Conservation (phyloP, 2,797 vertebrate species). For the Sebastes cheni region DNA sequence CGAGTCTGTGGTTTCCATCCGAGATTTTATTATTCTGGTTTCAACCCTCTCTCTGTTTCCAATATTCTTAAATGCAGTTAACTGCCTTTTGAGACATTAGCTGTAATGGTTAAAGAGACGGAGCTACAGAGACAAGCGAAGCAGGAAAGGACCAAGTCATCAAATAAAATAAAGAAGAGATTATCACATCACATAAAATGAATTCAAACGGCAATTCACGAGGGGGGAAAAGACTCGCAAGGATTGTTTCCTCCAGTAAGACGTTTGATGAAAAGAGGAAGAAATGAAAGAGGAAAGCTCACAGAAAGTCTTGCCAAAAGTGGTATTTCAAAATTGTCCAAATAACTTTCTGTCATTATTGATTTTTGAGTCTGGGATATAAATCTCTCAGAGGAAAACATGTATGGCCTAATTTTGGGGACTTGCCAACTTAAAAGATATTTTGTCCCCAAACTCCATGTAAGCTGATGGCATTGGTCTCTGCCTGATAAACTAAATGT, state of each 20-base stretch:
- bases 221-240: not conserved
- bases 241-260: slow-evolving; percentile 6
- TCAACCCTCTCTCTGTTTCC: slow-evolving; percentile 79
- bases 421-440: not conserved
- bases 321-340: not conserved
- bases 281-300: slow-evolving; percentile 6
- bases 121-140: slow-evolving; percentile 50
- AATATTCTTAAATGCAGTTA: slow-evolving; percentile 79
- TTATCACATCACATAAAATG: slow-evolving; percentile 76
- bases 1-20: slow-evolving; percentile 77
- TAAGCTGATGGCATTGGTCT: not conserved
- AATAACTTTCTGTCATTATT: not conserved
- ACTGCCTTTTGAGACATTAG: slow-evolving; percentile 75
- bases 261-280: slow-evolving; percentile 11
- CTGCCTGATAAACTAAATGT: not conserved
- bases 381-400: not conserved
- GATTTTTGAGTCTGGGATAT: not conserved
- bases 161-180: slow-evolving; percentile 78
- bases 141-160: slow-evolving; percentile 62
- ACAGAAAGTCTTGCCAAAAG: not conserved
- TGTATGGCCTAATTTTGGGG: not conserved
- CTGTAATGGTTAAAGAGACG: slow-evolving; percentile 67
- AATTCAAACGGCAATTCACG: slow-evolving; percentile 29
- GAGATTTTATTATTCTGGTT: slow-evolving; percentile 83
- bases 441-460: not conserved